phyloP scores from a whole-genome alignment of 2,797 vertebrate genomes.

The Semotilus atromaculatus region DNA sequence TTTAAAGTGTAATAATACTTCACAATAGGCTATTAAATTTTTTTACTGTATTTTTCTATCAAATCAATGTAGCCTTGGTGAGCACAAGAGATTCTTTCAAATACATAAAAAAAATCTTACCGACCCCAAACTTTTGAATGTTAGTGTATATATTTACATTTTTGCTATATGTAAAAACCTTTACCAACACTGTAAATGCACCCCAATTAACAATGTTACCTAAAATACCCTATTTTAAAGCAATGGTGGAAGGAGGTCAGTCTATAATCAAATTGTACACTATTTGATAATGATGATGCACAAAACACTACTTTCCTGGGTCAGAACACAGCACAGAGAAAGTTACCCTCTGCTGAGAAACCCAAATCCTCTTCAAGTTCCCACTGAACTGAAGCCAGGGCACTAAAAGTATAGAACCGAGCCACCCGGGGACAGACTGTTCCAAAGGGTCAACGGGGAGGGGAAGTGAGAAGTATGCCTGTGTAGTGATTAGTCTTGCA shows the following conservation, averaged over 20 bases:
- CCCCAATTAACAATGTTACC: background rate
- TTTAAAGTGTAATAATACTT: too few species aligned
- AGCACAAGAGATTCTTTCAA: background rate
- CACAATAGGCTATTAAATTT: too few species aligned
- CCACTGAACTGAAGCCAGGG: slow-evolving; percentile 26
- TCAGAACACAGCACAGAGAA: slow-evolving; percentile 13
- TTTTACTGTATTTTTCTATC: background rate
- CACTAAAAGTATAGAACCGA: slow-evolving; percentile 29
- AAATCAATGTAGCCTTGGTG: background rate
- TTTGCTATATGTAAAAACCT: background rate
- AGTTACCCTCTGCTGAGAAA: slow-evolving; percentile 8
- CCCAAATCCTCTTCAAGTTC: slow-evolving; percentile 30
- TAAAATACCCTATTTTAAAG: background rate
- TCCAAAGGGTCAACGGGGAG: slow-evolving; percentile 12
- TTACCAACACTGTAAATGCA: background rate
- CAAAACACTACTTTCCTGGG: background rate
- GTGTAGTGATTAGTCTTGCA: slow-evolving; percentile 30
- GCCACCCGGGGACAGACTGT: slow-evolving; percentile 31
- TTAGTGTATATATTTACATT: background rate
- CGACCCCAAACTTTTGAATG: background rate
- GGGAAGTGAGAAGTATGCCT: slow-evolving; percentile 4
- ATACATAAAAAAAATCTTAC: background rate
- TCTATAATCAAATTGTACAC: background rate
- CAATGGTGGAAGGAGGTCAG: background rate
- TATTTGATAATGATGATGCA: background rate